phyloP scores from a whole-genome alignment of 1,140 invertebrate genomes.

The Penaeus indicus region DNA sequence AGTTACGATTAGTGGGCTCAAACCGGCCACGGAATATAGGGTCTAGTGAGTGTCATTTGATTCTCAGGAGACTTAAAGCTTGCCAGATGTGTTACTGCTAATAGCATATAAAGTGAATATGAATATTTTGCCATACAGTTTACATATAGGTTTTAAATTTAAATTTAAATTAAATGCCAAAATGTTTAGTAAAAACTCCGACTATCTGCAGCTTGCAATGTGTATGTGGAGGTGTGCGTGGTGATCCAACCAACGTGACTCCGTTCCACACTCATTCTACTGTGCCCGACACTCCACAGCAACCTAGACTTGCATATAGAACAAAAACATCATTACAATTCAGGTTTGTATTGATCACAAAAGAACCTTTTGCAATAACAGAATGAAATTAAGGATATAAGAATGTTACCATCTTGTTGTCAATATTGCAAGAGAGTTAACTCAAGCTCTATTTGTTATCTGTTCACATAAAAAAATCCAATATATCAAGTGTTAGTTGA shows the following conservation, averaged over 20 bases:
- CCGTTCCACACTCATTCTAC: slow-evolving; percentile 58
- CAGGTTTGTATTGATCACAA: slow-evolving; percentile 17
- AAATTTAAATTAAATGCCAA: neutral
- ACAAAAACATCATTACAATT: slow-evolving; percentile 59
- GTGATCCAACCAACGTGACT: slow-evolving; percentile 36
- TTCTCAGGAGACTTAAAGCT: too few species aligned
- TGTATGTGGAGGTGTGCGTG: slow-evolving; percentile 56
- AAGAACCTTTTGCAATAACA: too few species aligned
- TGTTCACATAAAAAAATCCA: too few species aligned
- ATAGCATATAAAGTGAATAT: neutral
- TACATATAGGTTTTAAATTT: neutral
- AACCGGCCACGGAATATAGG: slow-evolving; percentile 64
- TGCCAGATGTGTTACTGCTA: too few species aligned
- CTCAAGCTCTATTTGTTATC: too few species aligned
- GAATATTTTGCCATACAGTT: neutral
- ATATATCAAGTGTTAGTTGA: too few species aligned
- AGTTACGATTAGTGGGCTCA: slow-evolving; percentile 57
- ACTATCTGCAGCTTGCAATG: slow-evolving; percentile 57
- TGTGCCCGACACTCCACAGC: slow-evolving; percentile 61
- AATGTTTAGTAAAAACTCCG: neutral
- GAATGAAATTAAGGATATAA: too few species aligned
- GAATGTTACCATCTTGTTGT: too few species aligned
- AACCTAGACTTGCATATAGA: slow-evolving; percentile 54
- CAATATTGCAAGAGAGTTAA: too few species aligned
- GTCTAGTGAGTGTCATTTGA: slow-evolving; percentile 60